Evolutionary conservation across 53 echinoderm and acorn worm genomes (phyloP), one percentile per base, ranked within the genome.

Genomic region (Paracentrotus lividus): DNA sequence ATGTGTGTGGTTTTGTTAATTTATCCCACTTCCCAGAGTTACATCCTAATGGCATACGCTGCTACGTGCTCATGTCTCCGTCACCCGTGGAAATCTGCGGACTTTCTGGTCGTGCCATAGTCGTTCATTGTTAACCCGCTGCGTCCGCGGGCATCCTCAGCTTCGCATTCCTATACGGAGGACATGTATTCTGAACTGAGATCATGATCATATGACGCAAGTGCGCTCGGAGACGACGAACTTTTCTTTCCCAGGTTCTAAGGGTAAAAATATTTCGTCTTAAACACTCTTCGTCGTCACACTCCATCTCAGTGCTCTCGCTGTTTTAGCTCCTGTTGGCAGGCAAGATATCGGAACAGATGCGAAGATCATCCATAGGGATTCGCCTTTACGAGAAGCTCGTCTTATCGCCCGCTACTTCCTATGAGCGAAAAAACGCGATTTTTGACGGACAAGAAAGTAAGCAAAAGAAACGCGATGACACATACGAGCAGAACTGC

Each of bases 11-110:
- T n/a, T n/a, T n/a, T n/a, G n/a, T n/a, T n/a, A n/a, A n/a, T n/a
- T n/a, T n/a, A n/a, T 77, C 12, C 92, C 92, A n/a, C 92, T 26
- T 23, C 75, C 76, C 2, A 92, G 78, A 24, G 92, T 92, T 59
- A 92, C 92, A 81, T 92, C 92, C 27, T 92, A n/a, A 92, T 61
- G 57, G 92, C 92, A 43, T 92, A 92, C 33, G 92, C 92, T n/a
- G 92, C 42, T 6, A 92, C 92, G 78, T 92, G n/a, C 78, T 78
- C 92, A 57, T 78, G 59, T 92, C 92, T 24, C 69, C 75, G 36
- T 90, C 91, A 32, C 77, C 58, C 2, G 40, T 55, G 38, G 56
- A 77, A 4, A 92, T 78, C 58, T 92, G 92, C 43, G 81, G 81
- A n/a, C n/a, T n/a, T 1, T 60, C 92, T 2, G 92, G 92, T n/a